Conservation (phyloP, 2,113 vertebrate genomes). For the Athene noctua region DNA sequence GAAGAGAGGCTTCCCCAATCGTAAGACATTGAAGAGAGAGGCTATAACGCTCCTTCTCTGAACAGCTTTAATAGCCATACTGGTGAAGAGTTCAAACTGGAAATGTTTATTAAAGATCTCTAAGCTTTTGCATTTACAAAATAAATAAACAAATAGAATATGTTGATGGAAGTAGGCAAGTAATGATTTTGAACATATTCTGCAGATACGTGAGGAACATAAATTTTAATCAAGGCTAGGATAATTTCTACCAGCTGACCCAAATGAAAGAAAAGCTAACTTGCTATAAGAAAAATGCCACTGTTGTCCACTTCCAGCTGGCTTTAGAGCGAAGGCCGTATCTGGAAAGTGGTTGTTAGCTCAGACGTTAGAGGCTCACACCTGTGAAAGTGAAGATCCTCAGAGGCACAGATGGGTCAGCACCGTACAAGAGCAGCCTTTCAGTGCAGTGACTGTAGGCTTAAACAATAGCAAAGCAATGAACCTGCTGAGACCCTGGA, state of each 20-base stretch:
- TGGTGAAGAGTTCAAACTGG: neutral
- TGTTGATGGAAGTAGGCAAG: neutral
- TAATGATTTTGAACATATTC: neutral
- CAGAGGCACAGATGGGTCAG: neutral
- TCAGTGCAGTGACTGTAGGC: neutral
- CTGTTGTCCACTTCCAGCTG: neutral
- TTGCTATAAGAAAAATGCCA: neutral
- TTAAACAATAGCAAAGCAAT: neutral
- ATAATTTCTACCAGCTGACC: fast-evolving
- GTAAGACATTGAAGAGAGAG: neutral
- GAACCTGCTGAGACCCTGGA: neutral
- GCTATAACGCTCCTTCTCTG: neutral
- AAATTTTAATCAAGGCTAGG: neutral
- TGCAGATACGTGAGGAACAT: neutral
- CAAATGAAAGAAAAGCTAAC: neutral
- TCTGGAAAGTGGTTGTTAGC: neutral
- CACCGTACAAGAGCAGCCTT: fast-evolving
- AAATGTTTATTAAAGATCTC: neutral
- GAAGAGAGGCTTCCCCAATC: neutral
- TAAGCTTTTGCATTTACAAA: neutral
- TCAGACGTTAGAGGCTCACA: neutral
- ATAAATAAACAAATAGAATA: neutral
- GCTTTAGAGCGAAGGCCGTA: neutral
- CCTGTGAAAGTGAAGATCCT: neutral
- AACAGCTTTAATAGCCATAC: neutral